Base-by-base conservation (phyloP, 2,888 invertebrate species). In the Thymelicus lineola region DNA sequence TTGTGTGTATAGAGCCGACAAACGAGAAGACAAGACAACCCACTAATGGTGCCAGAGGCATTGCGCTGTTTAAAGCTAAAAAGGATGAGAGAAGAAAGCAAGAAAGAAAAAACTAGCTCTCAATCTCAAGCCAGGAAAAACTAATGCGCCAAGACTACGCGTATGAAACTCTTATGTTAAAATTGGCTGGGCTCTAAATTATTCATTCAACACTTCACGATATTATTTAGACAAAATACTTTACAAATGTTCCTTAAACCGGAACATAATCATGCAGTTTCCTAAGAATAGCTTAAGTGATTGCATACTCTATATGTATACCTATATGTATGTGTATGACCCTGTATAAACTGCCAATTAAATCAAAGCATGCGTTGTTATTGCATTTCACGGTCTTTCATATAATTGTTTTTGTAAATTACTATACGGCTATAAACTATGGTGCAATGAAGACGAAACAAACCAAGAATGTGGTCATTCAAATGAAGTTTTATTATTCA, bases 281-380 rank as follows among this genome's bases (percentile, higher is more conserved):
- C n/a, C 55, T 45, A 55, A 55, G 46, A 62, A 68, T 62, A 62
- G 55, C n/a, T 36, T 7, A 9, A n/a, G 59, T 35, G 68, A 61
- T 62, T 68, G 68, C 68, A 15, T 57, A 62, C 10, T 42, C 1
- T 28, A 28, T 28, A 12, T 17, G 14, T 14, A 7, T 15, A 10
- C n/a, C n/a, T n/a, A n/a, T n/a, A n/a, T n/a, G n/a, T 68, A 57
- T 36, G 46, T 38, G 14, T 10, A 38, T 17, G 68, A 57, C 68
- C 68, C 62, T 68, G 57, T 57, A 62, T 20, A 38, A 67, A 68
- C 57, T 62, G 68, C 57, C 57, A 68, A 68, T 67, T 55, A 55
- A 53, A 45, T 45, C 35, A 50, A 67, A 61, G 61, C 62, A 14
- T 62, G 36, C 55, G 62, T 67, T 67, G 12, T 38, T 35, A 45